These are phyloP conservation scores for Pseudomyrmex pallidus DNA, from an alignment of 1,140 invertebrate genomes.

Conservation along the genomic window DNA sequence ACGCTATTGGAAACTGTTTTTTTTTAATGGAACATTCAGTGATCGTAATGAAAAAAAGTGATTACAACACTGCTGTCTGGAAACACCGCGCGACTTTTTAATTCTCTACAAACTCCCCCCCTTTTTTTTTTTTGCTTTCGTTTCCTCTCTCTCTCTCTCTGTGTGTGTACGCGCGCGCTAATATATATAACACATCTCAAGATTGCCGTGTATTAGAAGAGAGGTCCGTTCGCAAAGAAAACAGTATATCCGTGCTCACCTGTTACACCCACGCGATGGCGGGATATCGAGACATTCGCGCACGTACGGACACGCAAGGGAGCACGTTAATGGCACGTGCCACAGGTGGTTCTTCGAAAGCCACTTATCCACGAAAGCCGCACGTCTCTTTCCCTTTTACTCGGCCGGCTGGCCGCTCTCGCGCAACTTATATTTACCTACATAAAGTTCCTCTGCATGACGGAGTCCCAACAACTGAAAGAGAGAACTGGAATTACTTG, in stretches of 20 bases:
- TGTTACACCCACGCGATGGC: slow-evolving; percentile 53
- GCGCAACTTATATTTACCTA: slow-evolving; percentile 60
- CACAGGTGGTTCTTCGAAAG: slow-evolving; percentile 79
- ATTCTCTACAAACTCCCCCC: not conserved
- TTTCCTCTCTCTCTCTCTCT: not conserved
- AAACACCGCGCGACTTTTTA: no score
- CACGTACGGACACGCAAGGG: slow-evolving; percentile 60
- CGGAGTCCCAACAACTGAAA: slow-evolving; percentile 13
- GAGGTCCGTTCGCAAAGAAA: slow-evolving; percentile 25
- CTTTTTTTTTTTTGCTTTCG: slow-evolving; percentile 8
- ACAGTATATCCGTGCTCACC: slow-evolving; percentile 44
- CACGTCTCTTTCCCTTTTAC: slow-evolving; percentile 70
- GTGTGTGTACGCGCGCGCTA: not conserved
- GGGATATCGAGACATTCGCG: slow-evolving; percentile 63
- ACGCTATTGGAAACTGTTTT: no score
- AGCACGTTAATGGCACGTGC: slow-evolving; percentile 77
- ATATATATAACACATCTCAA: slow-evolving; percentile 27
- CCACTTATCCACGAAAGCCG: slow-evolving; percentile 67
- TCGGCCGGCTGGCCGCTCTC: slow-evolving; percentile 30
- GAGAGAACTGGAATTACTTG: slow-evolving; percentile 64
- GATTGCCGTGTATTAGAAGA: slow-evolving; percentile 34
- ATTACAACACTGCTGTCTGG: no score
- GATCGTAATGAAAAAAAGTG: no score
- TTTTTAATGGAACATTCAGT: no score
- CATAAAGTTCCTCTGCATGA: slow-evolving; percentile 39